These are phyloP conservation scores for Noctua janthina DNA, from an alignment of 2,888 invertebrate species.

Conservation along the genomic window DNA sequence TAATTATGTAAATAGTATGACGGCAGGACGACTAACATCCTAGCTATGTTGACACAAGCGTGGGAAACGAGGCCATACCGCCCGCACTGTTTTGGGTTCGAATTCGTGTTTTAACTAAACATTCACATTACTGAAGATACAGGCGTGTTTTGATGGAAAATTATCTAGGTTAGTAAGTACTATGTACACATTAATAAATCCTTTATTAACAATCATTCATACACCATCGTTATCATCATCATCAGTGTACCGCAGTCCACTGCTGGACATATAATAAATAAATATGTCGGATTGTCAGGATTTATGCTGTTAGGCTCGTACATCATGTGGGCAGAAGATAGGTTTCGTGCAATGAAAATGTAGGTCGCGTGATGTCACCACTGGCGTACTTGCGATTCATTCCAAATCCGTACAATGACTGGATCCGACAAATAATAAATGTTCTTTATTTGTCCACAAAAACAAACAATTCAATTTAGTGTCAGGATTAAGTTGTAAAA, in stretches of 20 bases:
- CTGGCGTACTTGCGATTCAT: no score
- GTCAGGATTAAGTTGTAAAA: no score
- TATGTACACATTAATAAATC: neutral
- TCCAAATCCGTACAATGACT: no score
- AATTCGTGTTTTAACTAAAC: slow-evolving; percentile 40
- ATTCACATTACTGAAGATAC: slow-evolving; percentile 24
- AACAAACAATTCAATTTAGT: no score
- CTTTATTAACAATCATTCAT: neutral
- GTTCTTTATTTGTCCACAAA: no score
- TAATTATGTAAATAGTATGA: neutral
- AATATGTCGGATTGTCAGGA: no score
- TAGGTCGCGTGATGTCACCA: no score
- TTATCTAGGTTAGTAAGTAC: neutral
- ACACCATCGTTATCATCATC: neutral
- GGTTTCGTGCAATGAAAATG: no score
- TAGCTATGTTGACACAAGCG: slow-evolving; percentile 27
- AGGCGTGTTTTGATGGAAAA: neutral
- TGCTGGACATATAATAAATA: neutral
- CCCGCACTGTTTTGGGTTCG: slow-evolving; percentile 41
- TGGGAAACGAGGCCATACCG: slow-evolving; percentile 28
- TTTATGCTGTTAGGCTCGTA: no score
- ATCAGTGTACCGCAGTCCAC: neutral
- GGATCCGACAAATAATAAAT: no score
- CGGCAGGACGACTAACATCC: slow-evolving; percentile 4
- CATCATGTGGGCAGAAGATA: no score